Evolutionary conservation across 2,797 vertebrate species (phyloP).

Genomic region (Manis javanica): DNA sequence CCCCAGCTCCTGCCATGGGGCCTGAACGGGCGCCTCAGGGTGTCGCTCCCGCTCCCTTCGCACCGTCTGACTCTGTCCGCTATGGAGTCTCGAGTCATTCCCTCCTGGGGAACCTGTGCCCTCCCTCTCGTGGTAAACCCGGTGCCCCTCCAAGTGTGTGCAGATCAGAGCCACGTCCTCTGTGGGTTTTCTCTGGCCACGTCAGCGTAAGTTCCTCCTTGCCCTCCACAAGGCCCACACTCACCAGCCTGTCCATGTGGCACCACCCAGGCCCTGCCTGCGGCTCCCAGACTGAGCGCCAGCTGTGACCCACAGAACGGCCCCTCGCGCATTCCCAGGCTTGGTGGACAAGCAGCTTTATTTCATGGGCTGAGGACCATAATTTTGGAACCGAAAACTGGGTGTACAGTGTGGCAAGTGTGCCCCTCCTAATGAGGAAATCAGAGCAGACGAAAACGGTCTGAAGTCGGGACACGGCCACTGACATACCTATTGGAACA

Average conservation of each 20-base stretch:
- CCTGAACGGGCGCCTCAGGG: not conserved
- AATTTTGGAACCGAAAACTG: not conserved
- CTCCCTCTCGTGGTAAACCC: not conserved
- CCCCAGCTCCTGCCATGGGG: rapidly evolving
- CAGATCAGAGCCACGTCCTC: not conserved
- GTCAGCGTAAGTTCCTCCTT: not conserved
- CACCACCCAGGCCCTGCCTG: not conserved
- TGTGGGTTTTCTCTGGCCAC: not conserved
- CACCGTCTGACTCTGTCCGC: not conserved
- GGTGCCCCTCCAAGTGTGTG: not conserved
- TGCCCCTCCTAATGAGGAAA: not conserved
- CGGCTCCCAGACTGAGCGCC: not conserved
- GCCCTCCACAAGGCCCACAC: too few species aligned
- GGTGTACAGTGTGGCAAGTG: not conserved
- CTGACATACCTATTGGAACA: not conserved
- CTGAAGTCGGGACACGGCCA: not conserved
- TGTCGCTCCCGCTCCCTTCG: not conserved
- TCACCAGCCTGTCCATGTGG: too few species aligned
- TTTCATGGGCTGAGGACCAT: not conserved
- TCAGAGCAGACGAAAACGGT: not conserved
- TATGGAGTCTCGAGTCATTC: not conserved
- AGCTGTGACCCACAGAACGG: too few species aligned
- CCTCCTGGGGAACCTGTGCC: not conserved
- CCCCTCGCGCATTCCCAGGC: not conserved
- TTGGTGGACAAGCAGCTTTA: not conserved